A percentile compares a stretch with the other conserved stretches of the same genome.
These are phyloP conservation scores for Microcebus murinus DNA, from an alignment of 2,113 vertebrate species.

Conservation along the genomic window DNA sequence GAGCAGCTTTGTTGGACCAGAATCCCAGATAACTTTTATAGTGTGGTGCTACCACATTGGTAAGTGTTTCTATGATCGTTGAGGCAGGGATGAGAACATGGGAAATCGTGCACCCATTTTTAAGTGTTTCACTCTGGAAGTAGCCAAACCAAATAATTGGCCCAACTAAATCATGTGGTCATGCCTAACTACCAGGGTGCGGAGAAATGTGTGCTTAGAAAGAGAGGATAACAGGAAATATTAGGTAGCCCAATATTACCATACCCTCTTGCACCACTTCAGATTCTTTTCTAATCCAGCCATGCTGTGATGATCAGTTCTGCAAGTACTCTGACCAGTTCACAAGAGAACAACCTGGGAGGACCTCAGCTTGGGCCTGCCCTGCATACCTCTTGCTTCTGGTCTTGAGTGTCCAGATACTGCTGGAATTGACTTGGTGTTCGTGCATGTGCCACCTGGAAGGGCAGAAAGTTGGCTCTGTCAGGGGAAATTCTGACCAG, in stretches of 20 bases:
- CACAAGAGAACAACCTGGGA: neutral
- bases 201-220: neutral
- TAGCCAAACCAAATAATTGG: neutral
- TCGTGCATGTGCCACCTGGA: neutral
- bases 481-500: neutral
- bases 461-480: neutral
- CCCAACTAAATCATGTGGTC: neutral
- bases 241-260: too few relatives aligned
- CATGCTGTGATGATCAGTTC: neutral
- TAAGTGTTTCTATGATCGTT: neutral
- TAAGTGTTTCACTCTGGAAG: neutral
- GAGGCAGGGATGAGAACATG: neutral
- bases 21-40: neutral
- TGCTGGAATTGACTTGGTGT: neutral
- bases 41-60: neutral
- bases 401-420: neutral
- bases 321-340: neutral
- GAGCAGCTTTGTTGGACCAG: neutral
- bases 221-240: neutral
- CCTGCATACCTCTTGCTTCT: neutral
- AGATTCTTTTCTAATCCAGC: neutral
- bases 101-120: neutral
- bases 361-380: rapidly evolving
- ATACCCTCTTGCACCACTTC: neutral
- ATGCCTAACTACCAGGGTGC: neutral